phyloP scores from a whole-genome alignment of 2,888 invertebrate genomes.

The Sepioteuthis lessoniana region DNA sequence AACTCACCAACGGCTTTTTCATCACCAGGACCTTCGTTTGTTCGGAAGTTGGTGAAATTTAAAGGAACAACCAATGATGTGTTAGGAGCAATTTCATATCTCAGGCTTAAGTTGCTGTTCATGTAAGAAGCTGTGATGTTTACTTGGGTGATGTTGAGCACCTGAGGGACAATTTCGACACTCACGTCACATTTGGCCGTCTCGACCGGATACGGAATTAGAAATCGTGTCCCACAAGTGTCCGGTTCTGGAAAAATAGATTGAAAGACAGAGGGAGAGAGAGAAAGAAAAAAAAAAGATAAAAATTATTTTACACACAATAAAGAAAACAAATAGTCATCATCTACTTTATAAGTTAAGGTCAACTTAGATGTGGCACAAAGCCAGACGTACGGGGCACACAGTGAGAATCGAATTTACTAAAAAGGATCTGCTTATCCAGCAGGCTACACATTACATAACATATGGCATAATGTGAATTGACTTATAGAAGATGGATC shows the following conservation, averaged over 20 bases:
- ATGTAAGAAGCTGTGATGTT: conserved; percentile 20
- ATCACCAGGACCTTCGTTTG: background rate
- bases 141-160: background rate
- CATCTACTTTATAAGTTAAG: too few species aligned
- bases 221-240: conserved; percentile 42
- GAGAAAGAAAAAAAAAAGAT: background rate
- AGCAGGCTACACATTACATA: too few species aligned
- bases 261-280: background rate
- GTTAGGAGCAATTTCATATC: conserved; percentile 35
- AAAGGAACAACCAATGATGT: background rate
- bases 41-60: background rate
- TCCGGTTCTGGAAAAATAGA: conserved; percentile 14
- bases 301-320: background rate
- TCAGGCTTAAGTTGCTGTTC: background rate
- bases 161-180: conserved; percentile 41
- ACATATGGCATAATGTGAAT: too few species aligned
- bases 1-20: conserved; percentile 38
- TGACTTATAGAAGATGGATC: too few species aligned
- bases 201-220: conserved; percentile 41
- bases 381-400: too few species aligned
- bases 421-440: too few species aligned
- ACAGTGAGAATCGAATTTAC: too few species aligned
- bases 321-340: too few species aligned
- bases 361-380: too few species aligned
- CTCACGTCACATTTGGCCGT: conserved; percentile 20